Percentiles rank a stretch among this genome's conserved stretches.
These are phyloP conservation scores for Psilopsiagon aurifrons DNA, from an alignment of 2,113 vertebrate species.

Conservation along the genomic window DNA sequence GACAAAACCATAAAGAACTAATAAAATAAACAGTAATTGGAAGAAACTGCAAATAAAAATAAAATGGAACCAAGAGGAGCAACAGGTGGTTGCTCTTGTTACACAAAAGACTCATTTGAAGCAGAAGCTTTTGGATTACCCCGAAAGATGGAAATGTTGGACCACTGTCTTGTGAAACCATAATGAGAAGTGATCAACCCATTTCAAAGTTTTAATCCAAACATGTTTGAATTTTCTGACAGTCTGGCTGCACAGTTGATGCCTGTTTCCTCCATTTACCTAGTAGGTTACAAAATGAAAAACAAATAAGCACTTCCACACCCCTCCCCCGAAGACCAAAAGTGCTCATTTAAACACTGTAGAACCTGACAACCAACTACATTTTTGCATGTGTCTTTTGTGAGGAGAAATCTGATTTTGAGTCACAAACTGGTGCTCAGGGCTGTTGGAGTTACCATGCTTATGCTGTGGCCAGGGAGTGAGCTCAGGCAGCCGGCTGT, in stretches of 20 bases:
- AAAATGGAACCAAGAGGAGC: not conserved
- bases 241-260: not conserved
- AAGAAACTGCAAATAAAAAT: slow-evolving; percentile 36
- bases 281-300: not conserved
- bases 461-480: accelerated
- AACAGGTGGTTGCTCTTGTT: not conserved
- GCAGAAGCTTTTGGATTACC: not conserved
- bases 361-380: not conserved
- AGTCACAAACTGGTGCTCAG: not conserved
- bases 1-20: not conserved
- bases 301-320: not conserved
- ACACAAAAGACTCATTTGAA: not conserved
- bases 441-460: not conserved
- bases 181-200: not conserved
- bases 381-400: not conserved
- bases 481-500: not conserved
- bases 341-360: not conserved
- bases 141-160: not conserved
- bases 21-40: slow-evolving; percentile 31
- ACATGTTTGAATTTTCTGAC: not conserved
- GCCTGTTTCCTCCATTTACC: not conserved
- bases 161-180: not conserved
- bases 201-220: not conserved
- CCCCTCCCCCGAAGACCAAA: not conserved
- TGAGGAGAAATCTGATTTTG: not conserved